Evolutionary conservation across 37 sponge, comb jelly and placozoan species (phyloP), one percentile per base, ranked within the genome.

Genomic region (Hexactinellida sp.): DNA sequence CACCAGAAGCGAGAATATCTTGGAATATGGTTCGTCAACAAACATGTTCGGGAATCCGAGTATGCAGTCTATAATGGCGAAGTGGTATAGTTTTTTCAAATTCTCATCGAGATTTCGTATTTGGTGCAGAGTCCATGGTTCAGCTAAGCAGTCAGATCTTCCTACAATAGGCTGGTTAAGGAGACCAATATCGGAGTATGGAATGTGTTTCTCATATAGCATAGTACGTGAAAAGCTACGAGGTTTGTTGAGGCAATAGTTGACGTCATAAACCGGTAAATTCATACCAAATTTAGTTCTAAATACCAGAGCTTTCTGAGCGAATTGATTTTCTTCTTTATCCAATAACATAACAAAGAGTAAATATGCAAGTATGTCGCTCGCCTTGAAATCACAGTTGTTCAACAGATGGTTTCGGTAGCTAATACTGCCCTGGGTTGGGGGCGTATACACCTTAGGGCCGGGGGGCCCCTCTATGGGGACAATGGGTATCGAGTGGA

Each of bases 121-220:
- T 10, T 63, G 21, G 34, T 63, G 30, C 19, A 63, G 3, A 7
- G 25, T 63, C 28, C 76, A 63, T 3, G 76, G 76, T n/a, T 63
- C 76, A 25, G 30, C 76, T n/a, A 63, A 63, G 13, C 76, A 25
- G 76, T 63, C 76, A 23, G 13, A 7, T n/a, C 13, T 63, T 7
- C 76, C 76, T 7, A 23, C 76, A 25, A 63, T 10, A 32, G 76
- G 76, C 13, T 63, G 28, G 34, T 63, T 23, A 21, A 7, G 32
- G 76, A 63, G 3, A 63, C 76, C 76, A n/a, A 63, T 1, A 63
- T 63, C 76, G 34, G 5, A 63, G 30, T 63, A 63, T 25, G 76
- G 76, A 63, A 63, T 63, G 76, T 63, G 76, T n/a, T 63, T 63
- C 76, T 63, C 76, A 28, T 63, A 63, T 63, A 63, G 13, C 5